A percentile compares a stretch with the other conserved stretches of the same genome.
phyloP scores from a whole-genome alignment of 1,140 invertebrate species.

The Riptortus pedestris region DNA sequence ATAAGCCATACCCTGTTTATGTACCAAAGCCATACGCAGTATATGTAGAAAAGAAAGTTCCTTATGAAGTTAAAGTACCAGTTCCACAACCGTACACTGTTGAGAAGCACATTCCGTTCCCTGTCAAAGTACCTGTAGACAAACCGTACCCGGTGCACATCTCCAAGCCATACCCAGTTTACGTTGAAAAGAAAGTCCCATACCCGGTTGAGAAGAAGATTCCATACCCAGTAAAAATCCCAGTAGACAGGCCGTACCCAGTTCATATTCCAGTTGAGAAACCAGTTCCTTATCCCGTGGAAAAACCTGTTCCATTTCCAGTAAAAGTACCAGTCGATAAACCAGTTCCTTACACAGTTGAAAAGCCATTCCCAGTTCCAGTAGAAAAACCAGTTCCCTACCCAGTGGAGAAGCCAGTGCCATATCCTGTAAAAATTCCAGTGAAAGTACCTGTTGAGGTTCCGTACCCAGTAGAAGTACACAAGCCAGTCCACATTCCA shows the following conservation, averaged over 20 bases:
- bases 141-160: slow-evolving; percentile 43
- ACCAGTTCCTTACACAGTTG: slow-evolving; percentile 44
- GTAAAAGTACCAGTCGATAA: slow-evolving; percentile 42
- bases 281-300: slow-evolving; percentile 39
- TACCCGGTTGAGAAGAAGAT: slow-evolving; percentile 54
- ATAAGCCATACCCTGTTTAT: slow-evolving; percentile 47
- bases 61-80: no score
- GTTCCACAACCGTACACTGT: no score
- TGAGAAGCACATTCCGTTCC: no score
- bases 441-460: slow-evolving; percentile 68
- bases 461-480: slow-evolving; percentile 52
- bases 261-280: slow-evolving; percentile 25
- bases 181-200: slow-evolving; percentile 54
- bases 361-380: slow-evolving; percentile 45
- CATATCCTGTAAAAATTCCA: slow-evolving; percentile 66
- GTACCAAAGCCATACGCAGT: slow-evolving; percentile 34
- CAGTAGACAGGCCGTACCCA: no score
- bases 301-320: slow-evolving; percentile 55
- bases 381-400: slow-evolving; percentile 51
- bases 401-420: slow-evolving; percentile 65
- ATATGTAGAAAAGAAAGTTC: no score
- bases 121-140: slow-evolving; percentile 47
- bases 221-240: slow-evolving; percentile 44
- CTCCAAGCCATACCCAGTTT: slow-evolving; percentile 43
- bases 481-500: slow-evolving; percentile 18